Evolutionary conservation across 2,797 vertebrate species (phyloP).

Genomic region (Acanthurus lineatus): DNA sequence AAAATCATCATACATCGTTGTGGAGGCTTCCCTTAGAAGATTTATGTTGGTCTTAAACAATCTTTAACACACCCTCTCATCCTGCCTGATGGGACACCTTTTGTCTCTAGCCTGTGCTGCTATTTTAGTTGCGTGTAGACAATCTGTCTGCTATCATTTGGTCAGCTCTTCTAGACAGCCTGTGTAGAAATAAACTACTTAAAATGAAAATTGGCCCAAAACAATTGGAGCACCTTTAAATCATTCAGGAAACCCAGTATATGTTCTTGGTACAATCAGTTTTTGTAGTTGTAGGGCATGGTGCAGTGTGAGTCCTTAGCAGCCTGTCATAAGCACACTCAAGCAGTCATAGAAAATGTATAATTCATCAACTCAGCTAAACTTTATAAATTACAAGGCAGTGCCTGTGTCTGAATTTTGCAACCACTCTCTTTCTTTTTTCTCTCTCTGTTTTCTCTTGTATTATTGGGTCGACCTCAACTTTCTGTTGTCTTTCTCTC

Average conservation of each 20-base stretch:
- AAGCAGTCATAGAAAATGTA: background rate
- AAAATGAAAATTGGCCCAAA: too few relatives aligned
- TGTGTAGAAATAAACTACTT: too few relatives aligned
- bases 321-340: background rate
- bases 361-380: background rate
- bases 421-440: background rate
- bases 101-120: too few relatives aligned
- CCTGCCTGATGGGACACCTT: too few relatives aligned
- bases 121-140: too few relatives aligned
- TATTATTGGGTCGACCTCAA: background rate
- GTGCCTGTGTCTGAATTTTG: background rate
- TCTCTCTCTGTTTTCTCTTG: background rate
- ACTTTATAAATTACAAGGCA: background rate
- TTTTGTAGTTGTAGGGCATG: background rate
- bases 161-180: too few relatives aligned
- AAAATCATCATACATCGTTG: too few relatives aligned
- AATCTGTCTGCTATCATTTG: too few relatives aligned
- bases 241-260: background rate
- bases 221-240: too few relatives aligned
- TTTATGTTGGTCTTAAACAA: too few relatives aligned
- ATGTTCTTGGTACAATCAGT: background rate
- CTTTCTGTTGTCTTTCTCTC: background rate
- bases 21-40: too few relatives aligned
- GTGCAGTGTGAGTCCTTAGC: background rate
- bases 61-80: too few relatives aligned